Conservation (phyloP, 2,113 vertebrate genomes). For the Crotalus horridus region DNA sequence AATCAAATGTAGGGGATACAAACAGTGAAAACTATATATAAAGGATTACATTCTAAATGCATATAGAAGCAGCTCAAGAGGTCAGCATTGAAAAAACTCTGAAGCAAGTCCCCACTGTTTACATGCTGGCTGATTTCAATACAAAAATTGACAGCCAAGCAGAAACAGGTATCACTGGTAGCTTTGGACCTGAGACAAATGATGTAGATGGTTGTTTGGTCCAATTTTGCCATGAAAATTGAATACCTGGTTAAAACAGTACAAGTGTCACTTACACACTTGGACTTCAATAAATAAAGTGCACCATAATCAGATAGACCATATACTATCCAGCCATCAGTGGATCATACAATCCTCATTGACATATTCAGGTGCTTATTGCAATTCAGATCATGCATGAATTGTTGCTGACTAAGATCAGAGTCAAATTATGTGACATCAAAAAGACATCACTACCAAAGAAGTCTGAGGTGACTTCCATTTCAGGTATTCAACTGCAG, state of each 20-base stretch:
- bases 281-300: not conserved
- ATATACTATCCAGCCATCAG: not conserved
- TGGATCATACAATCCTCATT: not conserved
- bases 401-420: not conserved
- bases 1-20: not conserved
- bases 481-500: not conserved
- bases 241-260: not conserved
- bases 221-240: not conserved
- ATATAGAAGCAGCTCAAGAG: not conserved
- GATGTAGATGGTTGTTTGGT: not conserved
- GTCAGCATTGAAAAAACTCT: not conserved
- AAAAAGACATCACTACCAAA: not conserved
- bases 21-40: not conserved
- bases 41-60: not conserved
- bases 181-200: not conserved
- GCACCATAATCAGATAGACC: not conserved
- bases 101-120: not conserved
- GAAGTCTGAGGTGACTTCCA: not conserved
- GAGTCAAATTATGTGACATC: not conserved
- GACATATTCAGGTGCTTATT: not conserved
- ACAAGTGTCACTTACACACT: not conserved
- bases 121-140: not conserved
- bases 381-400: not conserved
- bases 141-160: not conserved
- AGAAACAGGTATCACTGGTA: not conserved